A percentile compares a stretch with the other conserved stretches of the same genome.
These are phyloP conservation scores for Nothoprocta pentlandii DNA, from an alignment of 2,113 vertebrate genomes.

Conservation along the genomic window DNA sequence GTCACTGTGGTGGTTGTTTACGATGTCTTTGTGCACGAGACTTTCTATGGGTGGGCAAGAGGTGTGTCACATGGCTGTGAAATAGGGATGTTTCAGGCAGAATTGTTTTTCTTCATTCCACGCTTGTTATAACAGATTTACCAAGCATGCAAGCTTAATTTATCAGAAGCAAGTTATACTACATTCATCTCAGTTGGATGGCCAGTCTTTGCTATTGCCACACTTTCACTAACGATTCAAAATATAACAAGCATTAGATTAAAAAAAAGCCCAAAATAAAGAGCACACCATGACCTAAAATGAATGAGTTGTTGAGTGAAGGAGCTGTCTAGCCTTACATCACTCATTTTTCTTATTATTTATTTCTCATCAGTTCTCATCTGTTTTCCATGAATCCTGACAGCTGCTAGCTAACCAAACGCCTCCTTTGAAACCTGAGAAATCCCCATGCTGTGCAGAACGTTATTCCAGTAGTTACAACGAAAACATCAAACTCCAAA, in stretches of 20 bases:
- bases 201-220: not conserved
- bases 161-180: not conserved
- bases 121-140: constrained; percentile 32
- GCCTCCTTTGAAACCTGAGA: not conserved
- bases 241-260: not conserved
- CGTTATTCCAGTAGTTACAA: not conserved
- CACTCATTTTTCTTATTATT: not conserved
- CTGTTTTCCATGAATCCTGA: not conserved
- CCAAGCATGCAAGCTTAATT: constrained; percentile 12
- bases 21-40: not conserved
- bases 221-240: not conserved
- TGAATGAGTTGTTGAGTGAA: not conserved
- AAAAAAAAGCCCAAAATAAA: not conserved
- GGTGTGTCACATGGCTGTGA: not conserved
- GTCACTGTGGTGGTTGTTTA: not conserved
- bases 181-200: constrained; percentile 21
- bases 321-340: not conserved
- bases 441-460: not conserved
- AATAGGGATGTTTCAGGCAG: not conserved
- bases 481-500: not conserved
- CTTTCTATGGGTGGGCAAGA: not conserved
- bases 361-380: not conserved
- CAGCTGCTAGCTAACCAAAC: not conserved
- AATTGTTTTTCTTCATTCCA: not conserved
- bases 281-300: not conserved